phyloP scores from a whole-genome alignment of 2,797 vertebrate species.

The Phoxinus dragarum region DNA sequence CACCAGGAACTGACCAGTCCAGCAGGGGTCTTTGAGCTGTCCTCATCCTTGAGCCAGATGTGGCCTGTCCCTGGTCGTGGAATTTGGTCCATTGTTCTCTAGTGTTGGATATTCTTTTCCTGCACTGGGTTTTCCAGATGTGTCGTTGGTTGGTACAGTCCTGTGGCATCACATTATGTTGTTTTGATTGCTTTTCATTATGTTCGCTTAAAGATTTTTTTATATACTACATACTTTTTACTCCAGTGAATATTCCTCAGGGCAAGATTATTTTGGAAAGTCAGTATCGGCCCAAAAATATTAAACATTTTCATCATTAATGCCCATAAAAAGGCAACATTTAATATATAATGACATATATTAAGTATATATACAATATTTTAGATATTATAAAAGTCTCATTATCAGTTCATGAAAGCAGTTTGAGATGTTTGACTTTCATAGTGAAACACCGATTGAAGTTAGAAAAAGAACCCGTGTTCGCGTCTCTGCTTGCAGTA shows the following conservation, averaged over 20 bases:
- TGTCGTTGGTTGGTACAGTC: conserved; percentile 29
- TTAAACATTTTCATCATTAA: neutral
- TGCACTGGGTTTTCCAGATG: conserved; percentile 58
- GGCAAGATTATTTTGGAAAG: neutral
- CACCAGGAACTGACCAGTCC: conserved; percentile 38
- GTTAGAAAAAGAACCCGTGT: too few relatives aligned
- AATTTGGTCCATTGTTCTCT: conserved; percentile 74
- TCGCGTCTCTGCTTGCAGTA: too few relatives aligned
- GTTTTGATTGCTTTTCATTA: conserved; percentile 22
- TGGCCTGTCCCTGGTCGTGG: conserved; percentile 54
- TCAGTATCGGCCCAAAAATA: neutral
- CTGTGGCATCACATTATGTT: conserved; percentile 27
- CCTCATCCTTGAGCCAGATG: conserved; percentile 31
- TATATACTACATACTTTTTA: neutral
- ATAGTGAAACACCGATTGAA: too few relatives aligned
- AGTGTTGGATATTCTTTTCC: conserved; percentile 57
- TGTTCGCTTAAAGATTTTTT: neutral
- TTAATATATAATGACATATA: neutral
- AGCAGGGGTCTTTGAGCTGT: conserved; percentile 19
- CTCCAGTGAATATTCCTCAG: neutral
- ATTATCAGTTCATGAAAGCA: too few relatives aligned
- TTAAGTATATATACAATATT: neutral
- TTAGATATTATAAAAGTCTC: too few relatives aligned
- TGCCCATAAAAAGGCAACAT: neutral
- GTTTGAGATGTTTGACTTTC: too few relatives aligned